Base-by-base conservation (phyloP, 2,797 vertebrate genomes). In the Gymnoscopelus microlampas region DNA sequence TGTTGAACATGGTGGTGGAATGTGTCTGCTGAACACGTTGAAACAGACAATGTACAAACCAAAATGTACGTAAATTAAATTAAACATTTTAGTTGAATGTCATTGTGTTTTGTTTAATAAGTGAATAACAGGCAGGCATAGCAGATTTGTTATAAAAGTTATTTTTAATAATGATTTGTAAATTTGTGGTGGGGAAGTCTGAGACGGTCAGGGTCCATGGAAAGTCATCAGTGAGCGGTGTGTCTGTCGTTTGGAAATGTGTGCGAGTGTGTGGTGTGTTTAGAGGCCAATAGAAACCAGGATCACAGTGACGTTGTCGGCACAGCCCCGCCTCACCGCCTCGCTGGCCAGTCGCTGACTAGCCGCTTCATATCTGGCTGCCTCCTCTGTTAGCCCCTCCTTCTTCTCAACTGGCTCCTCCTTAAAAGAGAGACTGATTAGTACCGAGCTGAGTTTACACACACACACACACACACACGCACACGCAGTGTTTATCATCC, bases 281-380 rank as follows among this genome's bases (percentile, higher is more conserved):
- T 91, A 96, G 82, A 84, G 95, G 58, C 91, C 89, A 53, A 98
- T 88, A 57, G 93, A 95, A 5, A 99, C 92, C 71, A 98, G 71
- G 89, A 99, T 90, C 50, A 99, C 96, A 0, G 98, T 99, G 81
- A 98, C 97, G 0, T 99, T 99, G 91, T 99, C 98, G 0, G 96
- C 97, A 0, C 96, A 95, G 23, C 97, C 97, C 4, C 97, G 92
- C 82, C 95, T 95, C 68, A 99, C 98, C 0, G 97, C 97, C 89
- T 98, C 97, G 58, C 53, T 93, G 73, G 97, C 97, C 85, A 99
- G 81, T 73, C 96, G 93, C 77, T 96, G 96, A 76, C 97, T 98
- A 0, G 97, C 96, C 0, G 95, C 89, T 62, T 98, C 97, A 0
- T 94, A 97, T 0, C 78, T 88, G 2, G 71, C 76, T 0, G 95